phyloP scores from a whole-genome alignment of 2,888 invertebrate species.

The Rhagophthalmus giganteus region DNA sequence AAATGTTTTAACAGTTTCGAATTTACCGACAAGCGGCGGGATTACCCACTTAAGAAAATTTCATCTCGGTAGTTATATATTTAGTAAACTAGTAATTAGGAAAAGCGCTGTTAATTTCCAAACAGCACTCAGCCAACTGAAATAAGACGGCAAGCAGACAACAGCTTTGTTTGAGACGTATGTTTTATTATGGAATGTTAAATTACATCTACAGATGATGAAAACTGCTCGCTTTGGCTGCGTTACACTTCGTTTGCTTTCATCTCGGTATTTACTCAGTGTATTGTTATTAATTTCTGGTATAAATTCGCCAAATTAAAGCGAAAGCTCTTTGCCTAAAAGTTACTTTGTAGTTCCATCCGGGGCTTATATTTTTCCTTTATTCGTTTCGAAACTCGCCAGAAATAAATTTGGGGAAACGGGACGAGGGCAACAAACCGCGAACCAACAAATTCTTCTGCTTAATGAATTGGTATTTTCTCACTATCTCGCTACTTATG shows the following conservation, averaged over 20 bases:
- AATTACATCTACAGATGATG: constrained; percentile 37
- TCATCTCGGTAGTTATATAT: constrained; percentile 20
- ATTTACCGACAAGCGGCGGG: too few relatives aligned
- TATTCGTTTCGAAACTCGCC: constrained; percentile 1
- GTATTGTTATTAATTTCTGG: constrained; percentile 37
- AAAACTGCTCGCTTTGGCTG: constrained; percentile 33
- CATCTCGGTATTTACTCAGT: constrained; percentile 35
- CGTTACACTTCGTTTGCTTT: constrained; percentile 30
- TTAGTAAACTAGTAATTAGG: constrained; percentile 36
- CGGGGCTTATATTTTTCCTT: not conserved
- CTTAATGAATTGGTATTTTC: constrained; percentile 32
- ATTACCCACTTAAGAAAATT: not conserved
- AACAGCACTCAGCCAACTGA: constrained; percentile 33
- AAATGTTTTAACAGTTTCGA: too few relatives aligned
- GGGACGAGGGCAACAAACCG: constrained; percentile 7
- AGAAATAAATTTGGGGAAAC: constrained; percentile 8
- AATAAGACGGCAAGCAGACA: constrained; percentile 31
- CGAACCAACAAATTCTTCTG: constrained; percentile 9
- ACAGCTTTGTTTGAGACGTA: constrained; percentile 32
- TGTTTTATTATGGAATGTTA: constrained; percentile 37
- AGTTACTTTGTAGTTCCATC: constrained; percentile 11
- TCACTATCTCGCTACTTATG: constrained; percentile 27
- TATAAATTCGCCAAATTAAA: constrained; percentile 33
- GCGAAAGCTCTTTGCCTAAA: constrained; percentile 18
- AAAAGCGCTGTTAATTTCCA: constrained; percentile 35